Percentiles rank a stretch among this genome's conserved stretches.
These are phyloP conservation scores for Willisornis vidua DNA, from an alignment of 2,113 vertebrate genomes.

Conservation along the genomic window DNA sequence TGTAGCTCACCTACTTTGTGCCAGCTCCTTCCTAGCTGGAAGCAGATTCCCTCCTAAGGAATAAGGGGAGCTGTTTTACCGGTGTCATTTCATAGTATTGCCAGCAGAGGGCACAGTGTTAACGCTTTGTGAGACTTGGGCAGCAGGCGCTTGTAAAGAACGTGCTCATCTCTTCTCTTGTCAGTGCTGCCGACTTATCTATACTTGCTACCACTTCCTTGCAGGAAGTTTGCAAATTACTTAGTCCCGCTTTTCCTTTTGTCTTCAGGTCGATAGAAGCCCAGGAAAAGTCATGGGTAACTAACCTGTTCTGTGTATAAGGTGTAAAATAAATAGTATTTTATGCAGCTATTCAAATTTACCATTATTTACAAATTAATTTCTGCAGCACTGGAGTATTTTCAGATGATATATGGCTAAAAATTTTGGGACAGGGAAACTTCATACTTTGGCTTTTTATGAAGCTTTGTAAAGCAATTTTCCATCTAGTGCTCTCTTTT, in stretches of 20 bases:
- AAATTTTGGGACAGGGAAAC: neutral
- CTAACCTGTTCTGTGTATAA: neutral
- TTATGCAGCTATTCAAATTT: neutral
- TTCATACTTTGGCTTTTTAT: neutral
- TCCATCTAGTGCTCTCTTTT: neutral
- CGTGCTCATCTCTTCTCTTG: too few species aligned
- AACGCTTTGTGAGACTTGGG: rapidly evolving
- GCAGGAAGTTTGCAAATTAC: neutral
- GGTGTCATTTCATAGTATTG: neutral
- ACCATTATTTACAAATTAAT: neutral
- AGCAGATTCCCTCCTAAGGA: rapidly evolving
- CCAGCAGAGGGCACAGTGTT: constrained; percentile 21
- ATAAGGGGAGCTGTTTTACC: rapidly evolving
- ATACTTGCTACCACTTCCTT: neutral
- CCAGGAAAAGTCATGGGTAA: neutral
- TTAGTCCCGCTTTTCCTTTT: neutral
- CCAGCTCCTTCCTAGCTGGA: neutral
- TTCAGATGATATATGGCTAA: neutral
- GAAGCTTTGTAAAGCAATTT: neutral
- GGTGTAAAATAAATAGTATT: neutral
- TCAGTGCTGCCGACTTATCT: neutral
- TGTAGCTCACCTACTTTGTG: neutral
- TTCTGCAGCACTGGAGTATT: neutral
- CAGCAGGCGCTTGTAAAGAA: neutral
- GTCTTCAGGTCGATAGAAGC: neutral